These are phyloP conservation scores for Xylocampa areola DNA, from an alignment of 2,888 invertebrate genomes.

Conservation along the genomic window DNA sequence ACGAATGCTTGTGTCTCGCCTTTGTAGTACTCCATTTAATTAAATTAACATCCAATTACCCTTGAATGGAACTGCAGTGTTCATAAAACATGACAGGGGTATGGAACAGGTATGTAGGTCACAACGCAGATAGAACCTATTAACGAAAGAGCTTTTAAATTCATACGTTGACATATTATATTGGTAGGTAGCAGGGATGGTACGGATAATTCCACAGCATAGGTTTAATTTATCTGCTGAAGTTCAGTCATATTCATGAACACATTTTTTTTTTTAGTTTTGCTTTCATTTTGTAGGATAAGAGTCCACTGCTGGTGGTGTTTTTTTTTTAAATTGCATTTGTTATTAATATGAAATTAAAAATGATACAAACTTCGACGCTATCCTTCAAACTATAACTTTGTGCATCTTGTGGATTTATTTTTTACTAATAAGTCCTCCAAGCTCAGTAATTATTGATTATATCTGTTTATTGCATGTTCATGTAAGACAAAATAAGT, in stretches of 20 bases:
- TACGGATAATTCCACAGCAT: slow-evolving; percentile 5
- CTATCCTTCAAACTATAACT: no score
- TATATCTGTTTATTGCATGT: no score
- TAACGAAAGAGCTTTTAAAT: slow-evolving; percentile 56
- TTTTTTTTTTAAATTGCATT: no score
- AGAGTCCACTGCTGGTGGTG: no score
- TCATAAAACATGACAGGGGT: slow-evolving; percentile 14
- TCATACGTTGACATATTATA: slow-evolving; percentile 32
- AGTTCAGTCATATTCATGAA: slow-evolving; percentile 4
- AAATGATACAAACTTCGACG: no score
- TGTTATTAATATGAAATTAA: no score
- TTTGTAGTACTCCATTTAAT: slow-evolving; percentile 15
- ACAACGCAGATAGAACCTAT: slow-evolving; percentile 51
- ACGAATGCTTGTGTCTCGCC: slow-evolving; percentile 5
- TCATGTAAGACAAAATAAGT: no score
- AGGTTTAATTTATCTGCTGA: slow-evolving; percentile 22
- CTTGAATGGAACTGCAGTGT: slow-evolving; percentile 15
- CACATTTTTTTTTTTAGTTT: not conserved
- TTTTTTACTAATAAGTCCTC: no score
- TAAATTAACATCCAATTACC: slow-evolving; percentile 21
- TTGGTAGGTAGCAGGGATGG: slow-evolving; percentile 27
- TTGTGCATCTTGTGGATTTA: no score
- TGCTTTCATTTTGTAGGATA: no score
- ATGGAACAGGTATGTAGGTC: slow-evolving; percentile 44
- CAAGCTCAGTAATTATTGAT: no score